These are phyloP conservation scores for Indri indri DNA, from an alignment of 2,113 vertebrate species.

Conservation along the genomic window DNA sequence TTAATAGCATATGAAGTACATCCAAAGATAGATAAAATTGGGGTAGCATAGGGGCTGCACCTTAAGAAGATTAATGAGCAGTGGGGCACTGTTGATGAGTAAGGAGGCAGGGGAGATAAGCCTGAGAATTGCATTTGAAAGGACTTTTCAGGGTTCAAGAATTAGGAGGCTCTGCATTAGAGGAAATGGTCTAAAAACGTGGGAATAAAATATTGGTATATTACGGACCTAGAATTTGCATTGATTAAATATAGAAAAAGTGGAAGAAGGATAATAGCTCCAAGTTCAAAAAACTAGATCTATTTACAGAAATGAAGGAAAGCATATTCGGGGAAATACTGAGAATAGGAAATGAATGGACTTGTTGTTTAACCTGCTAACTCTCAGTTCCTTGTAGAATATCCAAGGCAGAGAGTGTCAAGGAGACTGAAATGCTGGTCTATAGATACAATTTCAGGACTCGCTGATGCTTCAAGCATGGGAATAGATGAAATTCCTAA, in stretches of 20 bases:
- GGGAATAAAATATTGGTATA: neutral
- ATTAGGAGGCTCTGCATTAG: neutral
- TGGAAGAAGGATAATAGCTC: neutral
- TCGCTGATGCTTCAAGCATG: neutral
- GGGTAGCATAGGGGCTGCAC: neutral
- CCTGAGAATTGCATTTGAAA: neutral
- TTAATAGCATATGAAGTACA: neutral
- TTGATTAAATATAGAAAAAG: constrained; percentile 7
- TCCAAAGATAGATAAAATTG: neutral
- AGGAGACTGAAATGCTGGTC: neutral
- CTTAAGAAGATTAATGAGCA: neutral
- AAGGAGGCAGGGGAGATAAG: neutral
- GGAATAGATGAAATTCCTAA: neutral
- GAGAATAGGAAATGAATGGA: neutral
- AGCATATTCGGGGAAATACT: neutral
- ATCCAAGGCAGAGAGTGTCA: neutral
- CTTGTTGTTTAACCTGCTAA: neutral
- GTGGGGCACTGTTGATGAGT: neutral
- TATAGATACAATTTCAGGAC: neutral
- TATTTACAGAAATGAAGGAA: neutral
- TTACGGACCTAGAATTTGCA: neutral
- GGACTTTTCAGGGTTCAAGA: neutral
- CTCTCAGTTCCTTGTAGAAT: neutral
- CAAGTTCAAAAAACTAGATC: neutral
- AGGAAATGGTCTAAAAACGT: neutral